phyloP scores from a whole-genome alignment of 1,140 invertebrate genomes.

The Gryllus bimaculatus region DNA sequence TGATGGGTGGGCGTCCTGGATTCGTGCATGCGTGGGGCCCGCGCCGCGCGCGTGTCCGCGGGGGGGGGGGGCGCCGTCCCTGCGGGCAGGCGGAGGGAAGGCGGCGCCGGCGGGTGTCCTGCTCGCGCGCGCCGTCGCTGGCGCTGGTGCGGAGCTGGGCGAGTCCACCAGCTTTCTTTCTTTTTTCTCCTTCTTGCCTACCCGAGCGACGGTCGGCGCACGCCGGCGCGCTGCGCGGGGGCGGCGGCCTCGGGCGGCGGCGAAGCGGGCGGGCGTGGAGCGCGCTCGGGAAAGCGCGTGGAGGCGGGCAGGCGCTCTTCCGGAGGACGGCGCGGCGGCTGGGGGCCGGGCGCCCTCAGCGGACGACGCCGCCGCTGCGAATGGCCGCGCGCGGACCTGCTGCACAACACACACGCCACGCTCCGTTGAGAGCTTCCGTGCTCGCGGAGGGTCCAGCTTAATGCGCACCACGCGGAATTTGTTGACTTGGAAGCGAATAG shows the following conservation, averaged over 20 bases:
- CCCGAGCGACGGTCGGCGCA: constrained; percentile 57
- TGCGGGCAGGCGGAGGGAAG: constrained; percentile 42
- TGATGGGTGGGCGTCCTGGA: too few relatives aligned
- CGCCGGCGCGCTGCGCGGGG: constrained; percentile 31
- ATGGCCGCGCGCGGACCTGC: too few relatives aligned
- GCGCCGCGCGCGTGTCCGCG: too few relatives aligned
- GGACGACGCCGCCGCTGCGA: neutral
- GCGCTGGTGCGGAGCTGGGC: constrained; percentile 60
- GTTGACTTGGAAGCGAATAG: too few relatives aligned
- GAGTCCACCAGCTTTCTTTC: constrained; percentile 71
- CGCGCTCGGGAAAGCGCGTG: constrained; percentile 67
- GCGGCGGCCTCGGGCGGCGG: neutral
- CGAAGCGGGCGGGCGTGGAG: constrained; percentile 35
- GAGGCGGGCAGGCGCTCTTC: constrained; percentile 59
- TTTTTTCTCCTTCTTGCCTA: too few relatives aligned
- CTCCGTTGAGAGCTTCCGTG: too few relatives aligned
- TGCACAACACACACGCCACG: too few relatives aligned
- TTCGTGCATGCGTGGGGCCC: too few relatives aligned
- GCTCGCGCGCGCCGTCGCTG: constrained; percentile 24
- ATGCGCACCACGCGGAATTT: too few relatives aligned
- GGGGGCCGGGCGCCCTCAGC: constrained; percentile 38
- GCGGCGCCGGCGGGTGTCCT: constrained; percentile 29
- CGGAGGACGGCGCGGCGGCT: constrained; percentile 18
- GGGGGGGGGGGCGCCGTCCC: neutral
- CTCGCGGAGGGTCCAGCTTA: too few relatives aligned